Evolutionary conservation across 1,140 invertebrate species (phyloP), one percentile per base, ranked within the genome.

Genomic region (Mya arenaria): DNA sequence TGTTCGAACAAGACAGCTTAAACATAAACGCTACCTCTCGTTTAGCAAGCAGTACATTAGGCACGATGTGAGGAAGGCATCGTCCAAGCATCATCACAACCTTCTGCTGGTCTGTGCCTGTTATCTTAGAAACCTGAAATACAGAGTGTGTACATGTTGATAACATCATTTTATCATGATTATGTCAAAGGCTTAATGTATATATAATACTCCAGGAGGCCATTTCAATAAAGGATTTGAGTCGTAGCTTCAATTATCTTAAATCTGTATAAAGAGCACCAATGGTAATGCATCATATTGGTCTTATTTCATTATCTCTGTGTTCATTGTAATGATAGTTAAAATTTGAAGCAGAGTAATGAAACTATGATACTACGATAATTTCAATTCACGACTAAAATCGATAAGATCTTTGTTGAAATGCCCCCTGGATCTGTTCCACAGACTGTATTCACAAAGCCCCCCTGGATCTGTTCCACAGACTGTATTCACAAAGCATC

Each of bases 1-100:
- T n/a, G n/a, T n/a, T n/a, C n/a, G n/a, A n/a, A n/a, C n/a, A n/a
- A n/a, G n/a, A n/a, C n/a, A n/a, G n/a, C n/a, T n/a, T n/a, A n/a
- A n/a, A n/a, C n/a, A n/a, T n/a, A n/a, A n/a, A n/a, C n/a, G n/a
- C 82, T 82, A 94, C 93, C 90, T 96, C 95, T 74, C 95, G 91
- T 90, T 95, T 96, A 65, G 95, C 95, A 25, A 95, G 89, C 25
- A 96, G 93, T 52, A 96, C 94, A 92, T 96, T 96, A 5, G 95
- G 95, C 80, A 95, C 94, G 65, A 96, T 95, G 85, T 94, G 93
- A 19, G 95, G 94, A 62, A 96, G 85, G 85, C 92, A 93, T 52
- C 91, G 66, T 25, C 87, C 91, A 36, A 94, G 78, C 88, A 94
- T 91, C 8, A 86, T 62, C 3, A 93, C 89, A 30, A 94, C 89